Evolutionary conservation across 2,113 vertebrate genomes (phyloP), one percentile per base, ranked within the genome.

Genomic region (Bungarus multicinctus): DNA sequence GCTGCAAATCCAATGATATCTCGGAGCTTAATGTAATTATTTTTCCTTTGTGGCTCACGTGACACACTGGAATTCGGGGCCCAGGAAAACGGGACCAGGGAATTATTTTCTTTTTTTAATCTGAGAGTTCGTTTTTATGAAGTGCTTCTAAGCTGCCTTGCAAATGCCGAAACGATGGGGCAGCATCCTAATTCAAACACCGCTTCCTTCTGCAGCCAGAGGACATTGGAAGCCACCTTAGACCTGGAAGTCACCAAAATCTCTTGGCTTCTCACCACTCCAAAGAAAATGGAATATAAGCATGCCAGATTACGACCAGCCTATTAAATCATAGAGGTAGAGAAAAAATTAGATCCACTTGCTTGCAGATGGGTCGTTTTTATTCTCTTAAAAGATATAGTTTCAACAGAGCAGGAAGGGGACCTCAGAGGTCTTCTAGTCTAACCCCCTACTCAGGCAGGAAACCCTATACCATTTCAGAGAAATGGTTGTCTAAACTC

Each of bases 71-170:
- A 92, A 81, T 34, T n/a, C 16, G 39, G 10, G 12, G 45, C 23
- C 20, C 4, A 57, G 52, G 16, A 55, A 89, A 95, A 11, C 87
- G 93, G 55, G 90, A 91, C 94, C 93, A 89, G 96, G 89, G 92
- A 86, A 27, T 94, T 34, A 93, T 52, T 91, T 53, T 16, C 6
- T 25, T 27, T 14, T 89, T 89, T 43, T 6, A 39, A 89, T 55
- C 53, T 43, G 18, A 23, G 8, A 20, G 22, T 43, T 23, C 5
- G 25, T 39, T 89, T 89, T 89, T 58, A 43, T 34, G 27, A 81
- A 39, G 74, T 43, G 74, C 74, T 81, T 8, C 74, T 22, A 43
- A 81, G 34, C 74, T 81, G 69, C 7, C 18, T 22, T 20, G 74
- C 34, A 43, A 81, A 81, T 22, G 34, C 74, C 18, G 6, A 3